These are phyloP conservation scores for Carettochelys insculpta DNA, from an alignment of 2,113 vertebrate genomes.

Conservation along the genomic window DNA sequence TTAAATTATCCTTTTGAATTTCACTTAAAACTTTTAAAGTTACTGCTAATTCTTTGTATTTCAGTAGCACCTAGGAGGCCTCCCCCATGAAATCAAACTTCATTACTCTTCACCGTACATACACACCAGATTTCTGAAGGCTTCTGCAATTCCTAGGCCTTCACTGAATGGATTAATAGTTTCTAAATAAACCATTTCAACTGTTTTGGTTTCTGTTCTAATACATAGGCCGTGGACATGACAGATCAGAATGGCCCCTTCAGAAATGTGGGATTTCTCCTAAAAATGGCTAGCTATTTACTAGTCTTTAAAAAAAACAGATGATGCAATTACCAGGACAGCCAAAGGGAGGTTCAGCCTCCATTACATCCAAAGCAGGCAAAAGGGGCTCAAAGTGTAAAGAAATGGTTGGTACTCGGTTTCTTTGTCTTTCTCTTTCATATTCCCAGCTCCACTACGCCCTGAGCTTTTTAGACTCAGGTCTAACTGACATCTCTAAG, in stretches of 20 bases:
- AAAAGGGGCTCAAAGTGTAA: not conserved
- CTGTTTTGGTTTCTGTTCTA: not conserved
- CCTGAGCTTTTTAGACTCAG: not conserved
- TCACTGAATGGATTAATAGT: not conserved
- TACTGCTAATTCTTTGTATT: not conserved
- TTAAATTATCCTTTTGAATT: rapidly evolving
- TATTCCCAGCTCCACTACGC: not conserved
- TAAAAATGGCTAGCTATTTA: not conserved
- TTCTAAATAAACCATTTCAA: not conserved
- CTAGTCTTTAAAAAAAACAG: not conserved
- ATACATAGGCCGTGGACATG: not conserved
- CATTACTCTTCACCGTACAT: not conserved
- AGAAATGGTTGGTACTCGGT: not conserved
- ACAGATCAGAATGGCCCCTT: constrained; percentile 1
- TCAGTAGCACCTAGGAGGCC: not conserved
- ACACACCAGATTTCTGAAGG: not conserved
- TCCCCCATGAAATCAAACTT: not conserved
- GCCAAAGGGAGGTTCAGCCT: not conserved
- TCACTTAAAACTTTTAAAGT: not conserved
- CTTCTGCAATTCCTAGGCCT: not conserved
- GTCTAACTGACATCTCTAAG: not conserved
- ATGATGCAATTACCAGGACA: not conserved
- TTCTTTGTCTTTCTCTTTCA: not conserved
- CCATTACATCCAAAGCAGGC: not conserved
- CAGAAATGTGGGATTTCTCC: constrained; percentile 10